Evolutionary conservation across 1,140 invertebrate species (phyloP), one percentile per base, ranked within the genome.

Genomic region (Eulimnadia texana): DNA sequence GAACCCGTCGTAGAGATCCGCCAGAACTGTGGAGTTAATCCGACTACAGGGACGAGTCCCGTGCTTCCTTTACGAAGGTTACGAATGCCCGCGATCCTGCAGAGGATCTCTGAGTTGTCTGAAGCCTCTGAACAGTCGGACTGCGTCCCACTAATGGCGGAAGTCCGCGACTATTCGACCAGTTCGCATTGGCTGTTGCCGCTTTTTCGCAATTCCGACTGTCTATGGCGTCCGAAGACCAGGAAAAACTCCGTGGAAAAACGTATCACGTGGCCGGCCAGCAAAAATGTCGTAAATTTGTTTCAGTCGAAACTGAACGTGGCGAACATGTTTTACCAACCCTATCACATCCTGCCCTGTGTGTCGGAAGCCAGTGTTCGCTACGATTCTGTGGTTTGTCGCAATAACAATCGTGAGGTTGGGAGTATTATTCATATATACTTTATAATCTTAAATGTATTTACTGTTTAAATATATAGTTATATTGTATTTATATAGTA

Each of bases 21-120:
- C n/a, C n/a, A n/a, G n/a, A n/a, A n/a, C n/a, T n/a, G n/a, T n/a
- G n/a, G n/a, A n/a, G n/a, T n/a, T n/a, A n/a, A n/a, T n/a, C n/a
- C n/a, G n/a, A n/a, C 20, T 20, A 16, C 49, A 16, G 20, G 49
- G 1, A 16, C 16, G 16, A 22, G 52, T 54, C 52, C 20, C 2
- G 16, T 20, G 20, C 52, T 25, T 16, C 52, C 25, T 11, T 2
- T 6, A 16, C 52, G 20, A 20, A 22, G 20, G 52, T 13, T 11
- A 13, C 52, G 25, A 20, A 11, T 23, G 52, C 0, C 52, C 11
- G 25, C 1, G 11, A 22, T 25, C 2, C 52, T 58, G 25, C 27
- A 58, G 11, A 22, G 55, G 24, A 58, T 58, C 20, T 58, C 55
- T 13, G 55, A 58, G 28, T 22, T 10, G n/a, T 24, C 55, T 16